Conservation (phyloP, 1,140 invertebrate genomes). For the Drosophila cardini region DNA sequence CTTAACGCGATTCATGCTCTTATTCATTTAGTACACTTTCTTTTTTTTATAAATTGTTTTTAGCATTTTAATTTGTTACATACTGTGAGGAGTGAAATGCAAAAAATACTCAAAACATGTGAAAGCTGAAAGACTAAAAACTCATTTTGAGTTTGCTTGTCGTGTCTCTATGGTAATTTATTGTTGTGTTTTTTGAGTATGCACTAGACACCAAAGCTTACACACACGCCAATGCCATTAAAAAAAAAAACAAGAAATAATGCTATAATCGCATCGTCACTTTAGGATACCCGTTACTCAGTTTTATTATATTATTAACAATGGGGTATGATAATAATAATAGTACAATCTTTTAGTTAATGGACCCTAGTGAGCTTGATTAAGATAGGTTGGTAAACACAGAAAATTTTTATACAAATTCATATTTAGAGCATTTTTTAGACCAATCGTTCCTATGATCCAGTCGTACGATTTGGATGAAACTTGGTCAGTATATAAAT, state of each 20-base stretch:
- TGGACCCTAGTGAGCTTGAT: no score
- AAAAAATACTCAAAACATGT: conserved; percentile 35
- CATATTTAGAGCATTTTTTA: no score
- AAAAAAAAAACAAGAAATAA: conserved; percentile 9
- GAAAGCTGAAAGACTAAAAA: conserved; percentile 65
- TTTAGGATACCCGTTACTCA: no score
- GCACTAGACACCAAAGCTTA: conserved; percentile 32
- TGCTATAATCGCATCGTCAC: no score
- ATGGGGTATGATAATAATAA: no score
- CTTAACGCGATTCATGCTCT: conserved; percentile 28
- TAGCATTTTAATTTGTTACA: conserved; percentile 69
- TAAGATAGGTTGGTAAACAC: no score
- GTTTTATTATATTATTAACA: no score
- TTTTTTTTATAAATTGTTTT: conserved; percentile 46
- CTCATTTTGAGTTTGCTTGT: conserved; percentile 69
- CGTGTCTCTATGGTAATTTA: conserved; percentile 53
- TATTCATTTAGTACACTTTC: conserved; percentile 11
- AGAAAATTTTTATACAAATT: no score
- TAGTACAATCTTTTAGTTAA: no score
- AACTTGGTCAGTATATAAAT: no score
- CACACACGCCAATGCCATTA: background rate
- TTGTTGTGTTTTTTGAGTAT: conserved; percentile 46
- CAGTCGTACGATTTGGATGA: no score
- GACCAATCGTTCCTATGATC: no score
- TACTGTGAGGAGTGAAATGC: conserved; percentile 17